Evolutionary conservation across 2,113 vertebrate genomes (phyloP), one percentile per base, ranked within the genome.

Genomic region (Dipodomys spectabilis): DNA sequence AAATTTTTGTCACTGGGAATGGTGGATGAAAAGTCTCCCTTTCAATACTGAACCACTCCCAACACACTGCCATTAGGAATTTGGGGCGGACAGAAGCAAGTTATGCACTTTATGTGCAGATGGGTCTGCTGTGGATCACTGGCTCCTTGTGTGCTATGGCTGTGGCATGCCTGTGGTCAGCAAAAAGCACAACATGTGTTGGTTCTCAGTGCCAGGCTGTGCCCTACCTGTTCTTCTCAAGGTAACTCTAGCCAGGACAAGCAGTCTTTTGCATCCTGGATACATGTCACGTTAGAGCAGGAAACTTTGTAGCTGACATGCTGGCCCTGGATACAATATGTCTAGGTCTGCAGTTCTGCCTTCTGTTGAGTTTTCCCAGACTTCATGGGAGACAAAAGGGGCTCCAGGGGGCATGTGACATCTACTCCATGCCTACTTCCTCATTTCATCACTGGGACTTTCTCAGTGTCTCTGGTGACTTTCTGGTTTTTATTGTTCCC

Each of bases 41-140:
- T 28, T 49, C 3, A 28, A 23, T 2, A 45, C 49, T 27, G 6
- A 2, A 1, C 11, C 3, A 7, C 8, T 49, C 30, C 60, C 22
- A 30, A 71, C 8, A 45, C 16, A 22, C 0, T 60, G 60, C 13
- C n/a, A 73, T 62, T 2, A 80, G 53, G 81, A 65, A 5, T 45
- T 12, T 44, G 9, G 15, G 0, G 0, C 0, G 5, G 20, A 67
- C 6, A 16, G 64, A 72, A 22, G 5, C 4, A 45, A 27, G 18
- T 49, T 53, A 68, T 5, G 32, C 13, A 16, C 44, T 27, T 19
- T 32, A 74, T 5, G 2, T 44, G 19, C 27, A 45, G 45, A n/a
- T n/a, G 19, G 23, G 32, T 0, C 13, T 18, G 44, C 35, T 4
- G 18, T 45, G 35, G 20, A 44, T 9, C 19, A 13, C 12, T 11